Evolutionary conservation across 2,888 invertebrate genomes (phyloP).

Genomic region (Hedya salicella): DNA sequence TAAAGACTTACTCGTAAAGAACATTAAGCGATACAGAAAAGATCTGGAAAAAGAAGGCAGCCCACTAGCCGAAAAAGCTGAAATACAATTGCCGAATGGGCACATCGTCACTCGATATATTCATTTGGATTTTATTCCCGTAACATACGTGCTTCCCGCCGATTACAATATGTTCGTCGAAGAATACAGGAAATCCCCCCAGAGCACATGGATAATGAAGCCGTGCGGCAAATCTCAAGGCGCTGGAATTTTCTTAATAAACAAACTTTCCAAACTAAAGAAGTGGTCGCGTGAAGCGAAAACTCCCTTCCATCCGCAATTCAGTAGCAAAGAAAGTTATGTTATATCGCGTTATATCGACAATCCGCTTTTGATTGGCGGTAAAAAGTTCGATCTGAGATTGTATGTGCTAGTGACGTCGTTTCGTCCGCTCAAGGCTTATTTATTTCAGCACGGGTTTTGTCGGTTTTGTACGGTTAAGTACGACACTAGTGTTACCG

Average conservation of each 20-base stretch:
- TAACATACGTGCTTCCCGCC: slow-evolving; percentile 96
- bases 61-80: slow-evolving; percentile 90
- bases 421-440: slow-evolving; percentile 96
- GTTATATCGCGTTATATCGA: slow-evolving; percentile 99
- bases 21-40: slow-evolving; percentile 96
- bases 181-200: slow-evolving; percentile 96
- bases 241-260: slow-evolving; percentile 97
- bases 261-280: slow-evolving; percentile 96
- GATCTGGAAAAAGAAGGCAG: slow-evolving; percentile 96
- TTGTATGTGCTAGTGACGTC: slow-evolving; percentile 97
- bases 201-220: slow-evolving; percentile 99
- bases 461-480: slow-evolving; percentile 98
- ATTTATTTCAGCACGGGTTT: slow-evolving; percentile 96
- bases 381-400: slow-evolving; percentile 97
- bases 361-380: slow-evolving; percentile 97
- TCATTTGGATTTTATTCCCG: slow-evolving; percentile 96
- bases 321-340: slow-evolving; percentile 93
- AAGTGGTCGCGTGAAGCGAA: slow-evolving; percentile 95
- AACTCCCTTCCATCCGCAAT: slow-evolving; percentile 92
- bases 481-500: slow-evolving; percentile 95
- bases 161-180: slow-evolving; percentile 99
- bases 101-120: slow-evolving; percentile 89
- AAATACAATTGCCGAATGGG: slow-evolving; percentile 82
- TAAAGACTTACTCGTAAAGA: slow-evolving; percentile 97
- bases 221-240: slow-evolving; percentile 98